Conservation (phyloP, 92 coral and sea anemone genomes). For the Hydrozoanthus gracilis region DNA sequence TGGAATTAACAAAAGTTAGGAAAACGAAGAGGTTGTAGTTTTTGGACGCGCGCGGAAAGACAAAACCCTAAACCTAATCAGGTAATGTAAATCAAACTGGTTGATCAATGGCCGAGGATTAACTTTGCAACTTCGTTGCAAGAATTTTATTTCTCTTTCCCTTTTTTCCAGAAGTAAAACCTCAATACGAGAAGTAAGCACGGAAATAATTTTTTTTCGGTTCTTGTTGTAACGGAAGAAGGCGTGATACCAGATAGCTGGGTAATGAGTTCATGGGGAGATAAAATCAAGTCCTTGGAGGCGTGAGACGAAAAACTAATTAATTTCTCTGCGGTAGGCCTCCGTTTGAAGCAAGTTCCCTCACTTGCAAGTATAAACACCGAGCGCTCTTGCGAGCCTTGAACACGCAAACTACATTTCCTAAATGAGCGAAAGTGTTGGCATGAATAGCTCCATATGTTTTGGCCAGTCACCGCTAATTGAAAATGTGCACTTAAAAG, state of each 20-base stretch:
- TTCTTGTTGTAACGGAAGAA: constrained; percentile 78
- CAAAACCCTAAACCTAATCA: constrained; percentile 2
- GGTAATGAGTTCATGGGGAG: constrained; percentile 59
- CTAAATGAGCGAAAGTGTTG: not conserved
- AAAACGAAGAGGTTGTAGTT: constrained; percentile 23
- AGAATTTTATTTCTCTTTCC: not conserved
- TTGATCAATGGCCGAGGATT: not conserved
- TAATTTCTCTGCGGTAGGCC: constrained; percentile 74
- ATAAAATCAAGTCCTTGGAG: constrained; percentile 50
- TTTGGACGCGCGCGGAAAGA: constrained; percentile 3
- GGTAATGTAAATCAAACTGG: constrained; percentile 26
- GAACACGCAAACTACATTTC: constrained; percentile 30
- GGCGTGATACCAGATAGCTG: constrained; percentile 67
- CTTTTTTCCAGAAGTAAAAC: not conserved
- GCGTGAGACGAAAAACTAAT: constrained; percentile 88
- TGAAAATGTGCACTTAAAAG: constrained; percentile 26
- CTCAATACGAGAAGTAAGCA: constrained; percentile 48
- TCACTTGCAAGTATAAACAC: constrained; percentile 36
- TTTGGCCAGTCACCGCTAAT: constrained; percentile 33
- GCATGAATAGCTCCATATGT: constrained; percentile 12
- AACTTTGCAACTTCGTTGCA: not conserved
- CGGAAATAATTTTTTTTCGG: constrained; percentile 52
- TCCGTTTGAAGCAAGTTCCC: constrained; percentile 25
- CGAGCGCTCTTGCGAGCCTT: not conserved
- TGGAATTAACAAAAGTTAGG: not conserved